Conservation (phyloP, 2,113 vertebrate species). For the Pelodiscus sinensis region DNA sequence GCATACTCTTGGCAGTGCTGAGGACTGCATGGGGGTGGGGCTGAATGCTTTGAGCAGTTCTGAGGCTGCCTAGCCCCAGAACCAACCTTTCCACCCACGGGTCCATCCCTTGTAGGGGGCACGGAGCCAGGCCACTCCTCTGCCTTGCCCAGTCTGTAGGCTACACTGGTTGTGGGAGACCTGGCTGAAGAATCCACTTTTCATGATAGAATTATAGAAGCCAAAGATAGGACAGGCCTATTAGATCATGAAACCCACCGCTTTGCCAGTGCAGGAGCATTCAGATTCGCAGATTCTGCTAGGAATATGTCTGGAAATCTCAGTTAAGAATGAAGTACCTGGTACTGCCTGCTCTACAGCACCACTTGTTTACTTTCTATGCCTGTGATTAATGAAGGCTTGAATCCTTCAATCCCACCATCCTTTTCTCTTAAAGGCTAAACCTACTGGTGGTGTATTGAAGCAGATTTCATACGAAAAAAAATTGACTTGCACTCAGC, state of each 20-base stretch:
- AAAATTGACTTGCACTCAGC: neutral
- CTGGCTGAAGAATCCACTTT: accelerated
- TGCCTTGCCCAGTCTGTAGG: no score
- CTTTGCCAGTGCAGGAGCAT: neutral
- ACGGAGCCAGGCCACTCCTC: no score
- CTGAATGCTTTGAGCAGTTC: no score
- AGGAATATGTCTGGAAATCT: neutral
- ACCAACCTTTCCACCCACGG: no score
- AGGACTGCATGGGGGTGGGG: no score
- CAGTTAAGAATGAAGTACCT: neutral
- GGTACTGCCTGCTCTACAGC: neutral
- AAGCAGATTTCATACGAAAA: neutral
- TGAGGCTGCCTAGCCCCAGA: no score
- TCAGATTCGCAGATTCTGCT: neutral
- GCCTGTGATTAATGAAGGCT: neutral
- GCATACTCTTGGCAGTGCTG: no score
- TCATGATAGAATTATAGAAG: neutral
- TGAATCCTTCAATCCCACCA: neutral
- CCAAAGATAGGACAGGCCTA: neutral
- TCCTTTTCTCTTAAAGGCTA: neutral
- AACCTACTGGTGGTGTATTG: neutral
- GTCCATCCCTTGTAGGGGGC: no score
- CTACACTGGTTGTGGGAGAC: neutral
- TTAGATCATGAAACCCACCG: neutral
- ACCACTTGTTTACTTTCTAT: accelerated